Percentiles rank a stretch among this genome's conserved stretches.
Evolutionary conservation across 92 coral and sea anemone genomes (phyloP).

Genomic region (Epizoanthus ramosus): DNA sequence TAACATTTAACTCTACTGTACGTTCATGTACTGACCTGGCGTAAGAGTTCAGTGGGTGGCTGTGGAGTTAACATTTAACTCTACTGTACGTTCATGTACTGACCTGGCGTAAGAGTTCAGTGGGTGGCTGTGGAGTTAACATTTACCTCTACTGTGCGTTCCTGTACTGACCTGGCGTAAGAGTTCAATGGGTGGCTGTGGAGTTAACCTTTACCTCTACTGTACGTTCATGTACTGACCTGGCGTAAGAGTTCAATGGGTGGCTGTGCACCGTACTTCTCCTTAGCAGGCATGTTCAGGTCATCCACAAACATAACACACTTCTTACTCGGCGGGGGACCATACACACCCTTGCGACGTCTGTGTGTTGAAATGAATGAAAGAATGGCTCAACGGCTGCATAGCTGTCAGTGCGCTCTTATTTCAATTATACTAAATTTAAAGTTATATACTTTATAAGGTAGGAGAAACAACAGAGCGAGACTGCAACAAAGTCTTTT

Average conservation of each 20-base stretch:
- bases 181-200: conserved; percentile 97
- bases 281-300: conserved; percentile 98
- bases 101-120: conserved; percentile 79
- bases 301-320: conserved; percentile 98
- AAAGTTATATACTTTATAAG: too few relatives aligned
- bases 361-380: conserved; percentile 38
- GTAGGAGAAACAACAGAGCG: too few relatives aligned
- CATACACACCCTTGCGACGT: conserved; percentile 98
- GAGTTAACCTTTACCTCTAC: too few relatives aligned
- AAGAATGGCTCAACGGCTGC: too few relatives aligned
- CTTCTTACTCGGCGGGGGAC: conserved; percentile 99
- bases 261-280: conserved; percentile 99
- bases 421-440: too few relatives aligned
- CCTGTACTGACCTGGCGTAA: conserved; percentile 77
- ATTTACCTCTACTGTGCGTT: too few relatives aligned
- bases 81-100: neutral
- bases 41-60: conserved; percentile 43
- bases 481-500: too few relatives aligned
- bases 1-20: neutral
- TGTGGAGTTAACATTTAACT: neutral
- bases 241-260: conserved; percentile 95
- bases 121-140: too few relatives aligned
- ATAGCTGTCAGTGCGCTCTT: too few relatives aligned
- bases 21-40: conserved; percentile 68
- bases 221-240: conserved; percentile 40